Evolutionary conservation across 2,113 vertebrate genomes (phyloP), one percentile per base, ranked within the genome.

Genomic region (Meriones unguiculatus): DNA sequence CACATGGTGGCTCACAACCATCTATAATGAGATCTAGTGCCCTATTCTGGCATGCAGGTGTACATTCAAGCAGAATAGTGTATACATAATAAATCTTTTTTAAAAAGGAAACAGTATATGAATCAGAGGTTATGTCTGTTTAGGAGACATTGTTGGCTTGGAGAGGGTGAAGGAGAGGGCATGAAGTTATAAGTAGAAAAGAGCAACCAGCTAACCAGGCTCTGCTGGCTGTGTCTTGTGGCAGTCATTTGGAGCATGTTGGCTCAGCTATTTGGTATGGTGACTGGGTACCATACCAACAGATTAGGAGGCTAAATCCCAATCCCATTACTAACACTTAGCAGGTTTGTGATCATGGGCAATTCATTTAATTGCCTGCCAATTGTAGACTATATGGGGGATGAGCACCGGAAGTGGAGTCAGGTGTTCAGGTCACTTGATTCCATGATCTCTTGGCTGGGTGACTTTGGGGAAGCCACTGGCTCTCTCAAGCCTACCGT

Each of bases 341-440:
- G 95, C 97, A 97, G 95, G 92, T 91, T 9, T 94, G 89, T 54
- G 64, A 94, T 96, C 75, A 46, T 93, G 96, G 97, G 96, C 95
- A 96, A 93, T 94, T 95, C 96, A 95, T 93, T 97, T 87, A 97
- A 94, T 95, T 98, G 95, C 96, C 96, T 95, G 94, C 81, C 91
- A 95, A 96, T 96, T 97, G 95, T 97, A 97, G 86, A 95, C 73
- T 89, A 73, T 52, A 72, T 72, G 91, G 88, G 82, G 84, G 30
- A 94, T 75, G 85, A 95, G 72, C 92, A 87, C 73, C 94, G 88
- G 95, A 92, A 86, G 84, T 73, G 88, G 96, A 95, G 92, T 92
- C 95, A 87, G 90, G 92, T 91, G 88, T 41, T 91, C 50, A 80
- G 59, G 64, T 81, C 52, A 73, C 94, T 97, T 93, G 95, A 50